phyloP scores from a whole-genome alignment of 2,888 invertebrate genomes.

The Calameuta idolon region DNA sequence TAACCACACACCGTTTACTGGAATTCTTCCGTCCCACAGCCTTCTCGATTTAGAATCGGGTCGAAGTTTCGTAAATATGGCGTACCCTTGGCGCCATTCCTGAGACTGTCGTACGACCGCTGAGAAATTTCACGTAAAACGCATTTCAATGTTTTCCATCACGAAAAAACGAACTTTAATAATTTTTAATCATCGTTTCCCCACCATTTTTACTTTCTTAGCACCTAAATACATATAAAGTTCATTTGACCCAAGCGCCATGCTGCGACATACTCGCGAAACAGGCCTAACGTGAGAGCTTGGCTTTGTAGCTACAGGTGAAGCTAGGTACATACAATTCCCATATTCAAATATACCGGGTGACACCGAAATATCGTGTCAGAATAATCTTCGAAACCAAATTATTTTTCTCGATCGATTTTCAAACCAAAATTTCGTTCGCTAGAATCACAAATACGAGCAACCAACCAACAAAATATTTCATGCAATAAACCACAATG shows the following conservation, averaged over 20 bases:
- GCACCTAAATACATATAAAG: background rate
- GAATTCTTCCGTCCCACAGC: conserved; percentile 46
- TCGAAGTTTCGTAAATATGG: conserved; percentile 60
- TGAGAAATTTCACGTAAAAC: background rate
- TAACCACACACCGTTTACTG: conserved; percentile 37
- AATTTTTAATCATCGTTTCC: background rate
- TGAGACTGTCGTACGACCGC: background rate
- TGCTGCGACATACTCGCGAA: conserved; percentile 25
- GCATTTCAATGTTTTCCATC: background rate
- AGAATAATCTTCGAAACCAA: background rate
- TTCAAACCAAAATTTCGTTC: background rate
- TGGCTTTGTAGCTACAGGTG: conserved; percentile 20
- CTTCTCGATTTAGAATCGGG: conserved; percentile 53
- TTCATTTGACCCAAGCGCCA: conserved; percentile 28
- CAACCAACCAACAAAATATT: background rate
- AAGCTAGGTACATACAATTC: background rate
- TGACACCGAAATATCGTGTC: background rate
- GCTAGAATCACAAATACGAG: background rate
- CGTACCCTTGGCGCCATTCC: conserved; percentile 59
- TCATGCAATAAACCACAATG: background rate
- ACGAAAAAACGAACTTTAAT: background rate
- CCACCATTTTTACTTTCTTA: background rate
- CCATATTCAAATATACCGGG: background rate
- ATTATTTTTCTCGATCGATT: background rate
- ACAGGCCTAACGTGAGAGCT: conserved; percentile 29